Evolutionary conservation across 1,140 invertebrate genomes (phyloP), one percentile per base, ranked within the genome.

Genomic region (Coenobita brevimanus): DNA sequence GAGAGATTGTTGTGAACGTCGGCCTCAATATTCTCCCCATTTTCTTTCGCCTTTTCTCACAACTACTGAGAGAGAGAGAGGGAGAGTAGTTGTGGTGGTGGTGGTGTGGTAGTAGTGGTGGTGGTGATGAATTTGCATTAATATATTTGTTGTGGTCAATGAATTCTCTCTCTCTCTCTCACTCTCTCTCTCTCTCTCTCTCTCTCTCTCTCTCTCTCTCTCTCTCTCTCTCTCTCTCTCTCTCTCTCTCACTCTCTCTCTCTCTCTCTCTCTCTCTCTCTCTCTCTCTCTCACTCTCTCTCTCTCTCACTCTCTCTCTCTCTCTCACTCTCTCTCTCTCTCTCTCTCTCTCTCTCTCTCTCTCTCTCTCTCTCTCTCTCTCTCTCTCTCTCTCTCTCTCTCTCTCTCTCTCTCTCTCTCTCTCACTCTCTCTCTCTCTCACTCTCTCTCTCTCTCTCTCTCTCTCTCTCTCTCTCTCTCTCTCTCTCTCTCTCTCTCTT

Each of bases 361-460:
- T 15, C 33, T n/a, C 46, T 13, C 30, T 69, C 33, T 69, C 30
- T 24, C 64, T 0, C 3, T 82, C 57, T 62, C 57, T 82, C 79
- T 82, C 36, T 38, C 36, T 64, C 60, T 64, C 36, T 41, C 43
- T 41, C 81, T 69, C 43, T 69, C 60, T 41, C 50, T 82, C 46
- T 62, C 57, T 64, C 82, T 71, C 67, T 71, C 67, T 83, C 41
- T 46, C 17, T 83, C 82, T 82, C 57, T 73, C 67, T 62, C 82
- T 83, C 36, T 71, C 67, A 50, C 82, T 83, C 41, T 62, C 57
- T 81, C 79, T 83, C 38, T 73, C 30, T 41, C 54, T 64, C 54
- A 17, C 30, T 83, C 46, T 54, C 17, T 54, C 50, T 79, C 76
- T 46, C n/a, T n/a, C n/a, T n/a, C n/a, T n/a, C n/a, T n/a, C n/a